Evolutionary conservation across 2,888 invertebrate species (phyloP), one percentile per base, ranked within the genome.

Genomic region (Glaucopsyche alexis): DNA sequence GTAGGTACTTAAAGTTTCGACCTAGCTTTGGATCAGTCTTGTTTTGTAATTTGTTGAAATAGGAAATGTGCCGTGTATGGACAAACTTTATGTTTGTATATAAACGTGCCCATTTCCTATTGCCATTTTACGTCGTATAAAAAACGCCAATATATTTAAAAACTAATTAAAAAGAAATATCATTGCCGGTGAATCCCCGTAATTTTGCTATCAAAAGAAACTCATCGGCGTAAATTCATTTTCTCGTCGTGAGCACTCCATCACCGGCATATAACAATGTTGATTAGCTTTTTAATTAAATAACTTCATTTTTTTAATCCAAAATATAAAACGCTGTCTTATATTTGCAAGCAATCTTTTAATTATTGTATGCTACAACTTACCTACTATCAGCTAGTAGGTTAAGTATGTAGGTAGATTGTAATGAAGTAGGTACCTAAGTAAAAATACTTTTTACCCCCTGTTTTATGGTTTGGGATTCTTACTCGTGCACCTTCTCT

Each of bases 191-290:
- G 91, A 88, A 72, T 93, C 87, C 55, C 85, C 91, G 76, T 92
- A 92, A 82, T 93, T 92, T 80, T 38, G 90, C 88, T 76, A 77
- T 84, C 74, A 93, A 79, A 66, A 91, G 80, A 78, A 93, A 93
- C 78, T 92, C 92, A 74, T 93, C 92, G 13, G 91, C 91, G 75
- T 90, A 42, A 92, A 75, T 87, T 88, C 83, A 91, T 80, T 84
- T 90, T 88, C 50, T 80, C 82, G 3, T 90, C 91, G 71, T 74
- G 81, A 66, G 83, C 75, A 72, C 76, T 81, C 79, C 84, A 38
- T 73, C 66, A 50, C 84, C 79, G 76, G 90, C 91, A 80, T 65
- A 82, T 47, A 47, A 66, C 66, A 19, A 19, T 47, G 45, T 11
- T 67, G 29, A 67, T 67, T 19, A 47, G 67, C 45, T 67, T 47